Conservation (phyloP, 23 tunicate genomes). For the Trididemnum clinides region DNA sequence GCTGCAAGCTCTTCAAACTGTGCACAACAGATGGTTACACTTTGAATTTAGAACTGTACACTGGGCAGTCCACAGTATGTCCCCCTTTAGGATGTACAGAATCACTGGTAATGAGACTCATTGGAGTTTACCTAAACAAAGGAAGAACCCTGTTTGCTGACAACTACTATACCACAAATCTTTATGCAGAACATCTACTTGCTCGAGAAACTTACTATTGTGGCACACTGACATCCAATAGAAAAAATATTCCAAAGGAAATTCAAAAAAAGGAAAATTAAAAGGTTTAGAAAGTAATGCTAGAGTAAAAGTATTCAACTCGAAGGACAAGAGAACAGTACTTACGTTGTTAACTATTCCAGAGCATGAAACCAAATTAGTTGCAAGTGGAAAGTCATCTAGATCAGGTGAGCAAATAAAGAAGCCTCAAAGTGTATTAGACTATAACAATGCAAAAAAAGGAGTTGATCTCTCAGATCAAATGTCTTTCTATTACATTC, state of each 20-base stretch:
- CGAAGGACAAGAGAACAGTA: background rate
- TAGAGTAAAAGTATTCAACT: background rate
- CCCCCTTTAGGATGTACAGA: background rate
- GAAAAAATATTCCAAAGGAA: background rate
- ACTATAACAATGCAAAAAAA: background rate
- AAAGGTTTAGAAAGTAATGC: background rate
- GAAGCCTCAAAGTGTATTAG: background rate
- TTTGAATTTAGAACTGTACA: background rate
- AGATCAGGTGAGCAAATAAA: background rate
- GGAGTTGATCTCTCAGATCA: background rate
- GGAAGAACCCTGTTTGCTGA: background rate
- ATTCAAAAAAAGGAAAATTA: background rate
- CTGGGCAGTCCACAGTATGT: background rate
- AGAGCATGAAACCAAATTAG: background rate
- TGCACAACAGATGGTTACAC: background rate
- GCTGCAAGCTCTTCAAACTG: background rate
- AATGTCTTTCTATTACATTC: background rate
- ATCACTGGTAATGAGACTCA: background rate
- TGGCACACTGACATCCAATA: background rate
- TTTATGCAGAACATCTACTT: background rate
- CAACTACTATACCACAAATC: background rate
- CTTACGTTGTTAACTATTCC: background rate
- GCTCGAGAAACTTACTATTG: background rate
- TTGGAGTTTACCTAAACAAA: background rate
- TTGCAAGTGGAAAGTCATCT: background rate